Evolutionary conservation across 2,797 vertebrate species (phyloP).

Genomic region (Kryptopterus vitreolus): DNA sequence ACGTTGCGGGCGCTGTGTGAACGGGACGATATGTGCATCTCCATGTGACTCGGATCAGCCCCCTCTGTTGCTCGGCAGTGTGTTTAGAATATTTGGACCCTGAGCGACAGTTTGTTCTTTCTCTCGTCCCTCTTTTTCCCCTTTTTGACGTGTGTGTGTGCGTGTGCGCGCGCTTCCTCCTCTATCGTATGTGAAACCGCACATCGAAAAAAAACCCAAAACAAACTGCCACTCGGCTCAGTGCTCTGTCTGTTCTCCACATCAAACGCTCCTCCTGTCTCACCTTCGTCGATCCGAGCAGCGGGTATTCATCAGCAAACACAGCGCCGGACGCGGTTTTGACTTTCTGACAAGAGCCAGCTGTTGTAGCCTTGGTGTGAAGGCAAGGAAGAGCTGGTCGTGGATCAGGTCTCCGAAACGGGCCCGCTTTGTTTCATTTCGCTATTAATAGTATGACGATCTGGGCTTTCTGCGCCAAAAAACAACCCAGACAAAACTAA

Average conservation of each 20-base stretch:
- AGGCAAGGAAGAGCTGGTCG: neutral
- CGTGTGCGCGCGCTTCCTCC: conserved; percentile 58
- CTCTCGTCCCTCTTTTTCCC: conserved; percentile 57
- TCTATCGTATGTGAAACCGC: conserved; percentile 63
- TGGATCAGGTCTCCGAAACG: neutral
- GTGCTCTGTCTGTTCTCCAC: conserved; percentile 59
- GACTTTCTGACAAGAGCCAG: conserved; percentile 76
- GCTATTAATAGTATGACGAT: too few species aligned
- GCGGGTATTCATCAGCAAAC: conserved; percentile 74
- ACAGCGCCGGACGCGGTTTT: conserved; percentile 70
- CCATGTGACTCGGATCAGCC: conserved; percentile 6
- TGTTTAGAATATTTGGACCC: conserved; percentile 57
- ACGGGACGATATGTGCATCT: neutral
- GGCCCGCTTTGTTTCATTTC: neutral
- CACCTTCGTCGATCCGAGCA: conserved; percentile 62
- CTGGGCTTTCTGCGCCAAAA: too few species aligned
- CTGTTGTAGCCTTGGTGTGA: conserved; percentile 53
- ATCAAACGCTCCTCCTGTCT: conserved; percentile 68
- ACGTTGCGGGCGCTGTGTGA: conserved; percentile 20
- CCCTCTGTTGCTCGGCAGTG: conserved; percentile 44
- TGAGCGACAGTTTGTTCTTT: conserved; percentile 61
- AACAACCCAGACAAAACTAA: neutral
- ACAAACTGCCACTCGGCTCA: conserved; percentile 59
- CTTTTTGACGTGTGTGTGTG: conserved; percentile 53
- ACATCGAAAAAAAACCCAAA: conserved; percentile 66